These are phyloP conservation scores for Seladonia tumulorum DNA, from an alignment of 2,888 invertebrate species.

Conservation along the genomic window DNA sequence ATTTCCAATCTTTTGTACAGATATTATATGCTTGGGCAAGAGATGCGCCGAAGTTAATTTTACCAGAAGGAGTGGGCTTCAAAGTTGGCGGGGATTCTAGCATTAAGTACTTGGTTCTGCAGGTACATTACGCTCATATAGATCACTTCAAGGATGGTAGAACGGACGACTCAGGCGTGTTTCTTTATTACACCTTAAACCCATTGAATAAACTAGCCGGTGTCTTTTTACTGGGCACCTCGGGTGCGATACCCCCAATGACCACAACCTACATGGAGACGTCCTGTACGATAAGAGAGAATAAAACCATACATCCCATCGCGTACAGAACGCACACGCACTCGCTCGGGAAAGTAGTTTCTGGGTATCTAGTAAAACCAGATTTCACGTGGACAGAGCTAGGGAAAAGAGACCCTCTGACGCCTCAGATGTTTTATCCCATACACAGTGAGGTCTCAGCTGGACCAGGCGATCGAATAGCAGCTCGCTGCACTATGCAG, in stretches of 20 bases:
- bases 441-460: conserved; percentile 88
- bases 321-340: conserved; percentile 98
- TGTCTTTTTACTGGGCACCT: conserved; percentile 94
- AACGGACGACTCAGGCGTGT: conserved; percentile 94
- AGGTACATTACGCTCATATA: conserved; percentile 93
- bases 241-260: conserved; percentile 91
- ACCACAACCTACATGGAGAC: conserved; percentile 94
- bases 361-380: conserved; percentile 88
- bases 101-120: conserved; percentile 95
- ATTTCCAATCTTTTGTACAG: conserved; percentile 82
- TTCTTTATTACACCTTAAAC: conserved; percentile 90
- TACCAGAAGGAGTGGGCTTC: conserved; percentile 96
- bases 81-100: conserved; percentile 93
- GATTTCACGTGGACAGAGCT: conserved; percentile 93
- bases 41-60: conserved; percentile 92
- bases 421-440: conserved; percentile 98
- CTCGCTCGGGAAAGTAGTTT: conserved; percentile 92
- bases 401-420: conserved; percentile 94
- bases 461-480: conserved; percentile 89
- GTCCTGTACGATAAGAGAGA: conserved; percentile 92
- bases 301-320: conserved; percentile 96
- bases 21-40: conserved; percentile 98
- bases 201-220: conserved; percentile 95
- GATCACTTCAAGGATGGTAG: conserved; percentile 89
- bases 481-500: conserved; percentile 96